These are phyloP conservation scores for Hylaea fasciaria DNA, from an alignment of 2,888 invertebrate species.

Conservation along the genomic window DNA sequence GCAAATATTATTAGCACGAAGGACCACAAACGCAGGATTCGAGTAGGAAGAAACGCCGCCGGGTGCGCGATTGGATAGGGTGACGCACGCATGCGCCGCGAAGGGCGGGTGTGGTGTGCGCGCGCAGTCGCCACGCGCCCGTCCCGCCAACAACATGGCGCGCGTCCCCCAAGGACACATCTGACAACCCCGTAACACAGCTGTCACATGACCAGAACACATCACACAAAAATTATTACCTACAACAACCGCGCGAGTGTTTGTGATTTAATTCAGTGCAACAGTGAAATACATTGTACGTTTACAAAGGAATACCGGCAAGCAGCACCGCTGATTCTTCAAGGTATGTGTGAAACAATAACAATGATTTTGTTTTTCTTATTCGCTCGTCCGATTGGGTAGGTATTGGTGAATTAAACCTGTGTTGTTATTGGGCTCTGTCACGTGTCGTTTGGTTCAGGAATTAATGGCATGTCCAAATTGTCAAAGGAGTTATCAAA, in stretches of 20 bases:
- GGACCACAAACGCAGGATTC: background rate
- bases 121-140: slow-evolving; percentile 83
- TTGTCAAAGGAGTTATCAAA: background rate
- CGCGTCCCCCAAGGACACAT: slow-evolving; percentile 75
- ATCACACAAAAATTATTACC: slow-evolving; percentile 34
- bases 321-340: slow-evolving; percentile 60
- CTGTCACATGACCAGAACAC: slow-evolving; percentile 27
- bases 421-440: background rate
- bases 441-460: slow-evolving; percentile 4
- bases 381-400: background rate
- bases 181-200: slow-evolving; percentile 63
- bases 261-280: slow-evolving; percentile 30
- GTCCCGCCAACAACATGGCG: slow-evolving; percentile 78
- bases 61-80: slow-evolving; percentile 53
- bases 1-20: slow-evolving; percentile 23
- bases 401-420: slow-evolving; percentile 7
- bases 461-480: no score
- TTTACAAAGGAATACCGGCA: slow-evolving; percentile 67
- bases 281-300: slow-evolving; percentile 56
- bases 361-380: slow-evolving; percentile 26
- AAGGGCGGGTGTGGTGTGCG: slow-evolving; percentile 64
- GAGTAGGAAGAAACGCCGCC: slow-evolving; percentile 48
- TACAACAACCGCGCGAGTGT: slow-evolving; percentile 38
- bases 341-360: slow-evolving; percentile 63
- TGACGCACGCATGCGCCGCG: slow-evolving; percentile 76